A percentile compares a stretch with the other conserved stretches of the same genome.
Evolutionary conservation across 2,888 invertebrate genomes (phyloP).

Genomic region (Molorchus minor): DNA sequence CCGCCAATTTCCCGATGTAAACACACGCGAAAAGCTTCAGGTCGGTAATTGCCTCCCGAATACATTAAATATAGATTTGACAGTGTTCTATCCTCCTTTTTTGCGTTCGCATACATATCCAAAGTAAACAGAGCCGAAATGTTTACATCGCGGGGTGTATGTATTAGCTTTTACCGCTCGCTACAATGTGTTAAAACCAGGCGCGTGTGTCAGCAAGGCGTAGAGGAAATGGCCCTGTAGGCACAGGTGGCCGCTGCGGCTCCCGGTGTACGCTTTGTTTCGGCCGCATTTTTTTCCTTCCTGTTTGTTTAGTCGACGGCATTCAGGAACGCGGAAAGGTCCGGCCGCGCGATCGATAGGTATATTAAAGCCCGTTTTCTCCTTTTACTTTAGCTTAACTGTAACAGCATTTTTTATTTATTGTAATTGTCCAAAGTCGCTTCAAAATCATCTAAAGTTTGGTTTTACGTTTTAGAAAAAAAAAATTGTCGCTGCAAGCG

Average conservation of each 20-base stretch:
- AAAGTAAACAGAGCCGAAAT: constrained; percentile 9
- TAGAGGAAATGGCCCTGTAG: background rate
- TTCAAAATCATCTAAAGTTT: too few species aligned
- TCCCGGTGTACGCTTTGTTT: constrained; percentile 3
- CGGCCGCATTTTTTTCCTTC: background rate
- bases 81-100: background rate
- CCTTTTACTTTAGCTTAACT: too few species aligned
- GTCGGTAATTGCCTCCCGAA: background rate
- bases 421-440: too few species aligned
- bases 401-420: too few species aligned
- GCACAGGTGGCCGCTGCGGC: constrained; percentile 19
- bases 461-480: too few species aligned
- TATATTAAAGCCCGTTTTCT: too few species aligned
- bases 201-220: constrained; percentile 9
- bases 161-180: constrained; percentile 15
- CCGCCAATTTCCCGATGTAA: too few species aligned
- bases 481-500: too few species aligned
- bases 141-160: constrained; percentile 11
- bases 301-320: background rate
- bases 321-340: constrained; percentile 11
- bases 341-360: background rate
- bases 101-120: constrained; percentile 4
- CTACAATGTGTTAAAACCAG: constrained; percentile 14
- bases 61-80: constrained; percentile 10
- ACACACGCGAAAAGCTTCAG: background rate